Evolutionary conservation across 2,113 vertebrate genomes (phyloP).

Genomic region (Strix uralensis): DNA sequence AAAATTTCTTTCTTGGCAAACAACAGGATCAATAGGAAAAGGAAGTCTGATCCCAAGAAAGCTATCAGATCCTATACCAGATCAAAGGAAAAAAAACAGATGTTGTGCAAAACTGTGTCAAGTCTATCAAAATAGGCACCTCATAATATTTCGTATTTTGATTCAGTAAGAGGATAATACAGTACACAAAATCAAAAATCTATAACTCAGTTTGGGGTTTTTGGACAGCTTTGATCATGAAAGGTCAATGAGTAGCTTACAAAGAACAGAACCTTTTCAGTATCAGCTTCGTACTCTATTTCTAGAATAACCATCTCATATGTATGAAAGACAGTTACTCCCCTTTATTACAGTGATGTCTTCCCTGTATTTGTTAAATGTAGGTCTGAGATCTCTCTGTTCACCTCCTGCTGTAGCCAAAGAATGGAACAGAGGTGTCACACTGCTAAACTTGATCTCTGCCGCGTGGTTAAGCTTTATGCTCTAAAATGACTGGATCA

Average conservation of each 20-base stretch:
- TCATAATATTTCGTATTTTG: neutral
- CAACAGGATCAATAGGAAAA: neutral
- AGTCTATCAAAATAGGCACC: neutral
- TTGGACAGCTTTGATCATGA: neutral
- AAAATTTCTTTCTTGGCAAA: neutral
- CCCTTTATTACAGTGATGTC: conserved; percentile 20
- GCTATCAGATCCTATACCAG: neutral
- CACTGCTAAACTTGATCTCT: conserved; percentile 54
- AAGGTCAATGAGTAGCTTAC: conserved; percentile 28
- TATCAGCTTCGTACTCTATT: neutral
- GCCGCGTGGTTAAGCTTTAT: conserved; percentile 14
- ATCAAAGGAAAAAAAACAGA: neutral
- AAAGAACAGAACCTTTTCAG: conserved; percentile 9
- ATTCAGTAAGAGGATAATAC: neutral
- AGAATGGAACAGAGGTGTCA: conserved; percentile 60
- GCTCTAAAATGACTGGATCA: conserved; percentile 36
- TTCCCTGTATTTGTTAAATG: conserved; percentile 43
- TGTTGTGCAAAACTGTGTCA: neutral
- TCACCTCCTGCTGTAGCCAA: conserved; percentile 57
- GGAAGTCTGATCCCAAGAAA: neutral
- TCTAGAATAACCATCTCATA: conserved; percentile 27
- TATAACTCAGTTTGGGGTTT: neutral
- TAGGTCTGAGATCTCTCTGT: conserved; percentile 30
- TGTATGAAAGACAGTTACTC: conserved; percentile 24
- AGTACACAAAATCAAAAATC: neutral